Percentiles rank a stretch among this genome's conserved stretches.
Conservation (phyloP, 2,797 vertebrate species). For the Lithobates pipiens region DNA sequence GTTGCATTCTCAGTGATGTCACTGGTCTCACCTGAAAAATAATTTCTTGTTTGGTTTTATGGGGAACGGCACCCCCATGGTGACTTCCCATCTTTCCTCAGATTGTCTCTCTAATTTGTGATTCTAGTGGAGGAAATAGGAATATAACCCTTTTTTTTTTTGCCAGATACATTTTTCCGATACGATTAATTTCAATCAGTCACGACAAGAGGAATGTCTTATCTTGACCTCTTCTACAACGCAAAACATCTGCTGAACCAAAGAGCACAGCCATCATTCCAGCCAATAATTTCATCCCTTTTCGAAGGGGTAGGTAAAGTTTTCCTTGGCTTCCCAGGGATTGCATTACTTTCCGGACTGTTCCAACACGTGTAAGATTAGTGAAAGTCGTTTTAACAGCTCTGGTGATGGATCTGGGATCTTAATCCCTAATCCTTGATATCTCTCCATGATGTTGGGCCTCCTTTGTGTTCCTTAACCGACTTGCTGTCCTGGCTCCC, state of each 20-base stretch:
- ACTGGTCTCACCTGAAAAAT: too few relatives aligned
- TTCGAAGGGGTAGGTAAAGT: not conserved
- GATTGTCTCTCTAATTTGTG: not conserved
- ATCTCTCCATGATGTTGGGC: conserved; percentile 38
- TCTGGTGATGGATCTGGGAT: conserved; percentile 49
- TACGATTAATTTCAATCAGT: not conserved
- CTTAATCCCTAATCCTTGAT: conserved; percentile 53
- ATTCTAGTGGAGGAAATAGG: not conserved
- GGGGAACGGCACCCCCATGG: too few relatives aligned
- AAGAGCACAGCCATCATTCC: not conserved
- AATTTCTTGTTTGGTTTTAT: too few relatives aligned
- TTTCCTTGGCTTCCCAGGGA: conserved; percentile 6
- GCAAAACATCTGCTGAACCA: conserved; percentile 13
- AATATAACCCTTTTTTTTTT: not conserved
- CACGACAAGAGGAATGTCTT: conserved; percentile 5
- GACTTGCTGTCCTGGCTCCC: conserved; percentile 60
- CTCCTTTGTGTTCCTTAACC: conserved; percentile 14
- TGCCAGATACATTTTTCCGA: not conserved
- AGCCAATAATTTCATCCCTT: conserved; percentile 12
- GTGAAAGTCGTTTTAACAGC: conserved; percentile 55
- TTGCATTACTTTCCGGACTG: conserved; percentile 40
- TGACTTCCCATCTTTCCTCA: not conserved
- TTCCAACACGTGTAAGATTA: conserved; percentile 48
- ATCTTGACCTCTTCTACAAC: not conserved
- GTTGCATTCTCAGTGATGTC: too few relatives aligned